These are phyloP conservation scores for Dryobates pubescens DNA, from an alignment of 2,797 vertebrate genomes.

Conservation along the genomic window DNA sequence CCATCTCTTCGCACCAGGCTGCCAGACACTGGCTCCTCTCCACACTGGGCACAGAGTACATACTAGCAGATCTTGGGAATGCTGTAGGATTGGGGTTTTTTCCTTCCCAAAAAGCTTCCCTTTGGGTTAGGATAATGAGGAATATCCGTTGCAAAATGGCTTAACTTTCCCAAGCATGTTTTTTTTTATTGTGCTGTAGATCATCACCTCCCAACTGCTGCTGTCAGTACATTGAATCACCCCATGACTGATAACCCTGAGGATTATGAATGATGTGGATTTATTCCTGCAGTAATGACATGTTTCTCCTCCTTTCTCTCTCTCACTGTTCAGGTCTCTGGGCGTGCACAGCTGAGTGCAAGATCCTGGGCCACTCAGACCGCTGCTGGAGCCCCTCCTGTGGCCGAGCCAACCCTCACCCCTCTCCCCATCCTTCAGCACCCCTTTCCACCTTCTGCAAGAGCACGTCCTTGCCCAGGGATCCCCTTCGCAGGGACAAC, in stretches of 20 bases:
- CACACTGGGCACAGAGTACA: neutral
- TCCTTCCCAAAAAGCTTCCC: neutral
- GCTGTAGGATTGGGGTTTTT: neutral
- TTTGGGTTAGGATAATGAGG: neutral
- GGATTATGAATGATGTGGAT: neutral
- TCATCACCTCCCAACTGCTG: fast-evolving
- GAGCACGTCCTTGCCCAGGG: slow-evolving; percentile 90
- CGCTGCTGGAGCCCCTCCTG: slow-evolving; percentile 97
- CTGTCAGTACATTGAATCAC: neutral
- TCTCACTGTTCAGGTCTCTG: slow-evolving; percentile 85
- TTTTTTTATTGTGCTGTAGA: neutral
- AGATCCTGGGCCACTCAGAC: slow-evolving; percentile 95
- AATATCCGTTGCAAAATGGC: neutral
- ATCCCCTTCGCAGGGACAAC: slow-evolving; percentile 88
- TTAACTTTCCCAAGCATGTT: neutral
- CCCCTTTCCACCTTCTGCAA: slow-evolving; percentile 93
- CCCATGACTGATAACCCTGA: neutral
- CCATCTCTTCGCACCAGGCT: neutral
- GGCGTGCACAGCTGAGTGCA: slow-evolving; percentile 97
- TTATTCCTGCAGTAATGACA: neutral
- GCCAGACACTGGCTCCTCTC: neutral
- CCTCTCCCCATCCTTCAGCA: slow-evolving; percentile 79
- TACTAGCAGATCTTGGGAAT: neutral
- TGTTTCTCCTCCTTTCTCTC: neutral
- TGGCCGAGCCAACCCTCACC: slow-evolving; percentile 81